Conservation (phyloP, 1,140 invertebrate species). For the Dendroctonus valens region DNA sequence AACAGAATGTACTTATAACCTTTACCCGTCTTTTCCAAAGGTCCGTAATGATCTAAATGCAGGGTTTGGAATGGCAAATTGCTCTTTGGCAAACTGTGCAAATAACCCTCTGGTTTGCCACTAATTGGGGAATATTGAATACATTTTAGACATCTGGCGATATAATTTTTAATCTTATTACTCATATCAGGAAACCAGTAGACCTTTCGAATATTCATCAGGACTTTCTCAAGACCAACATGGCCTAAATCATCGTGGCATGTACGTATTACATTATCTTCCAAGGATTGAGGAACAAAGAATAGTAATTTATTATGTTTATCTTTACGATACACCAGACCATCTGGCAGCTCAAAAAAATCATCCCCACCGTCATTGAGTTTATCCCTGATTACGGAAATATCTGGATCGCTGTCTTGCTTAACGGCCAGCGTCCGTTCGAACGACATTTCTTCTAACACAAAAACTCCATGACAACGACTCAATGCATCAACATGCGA, state of each 20-base stretch:
- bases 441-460: not conserved
- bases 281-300: slow-evolving; percentile 13
- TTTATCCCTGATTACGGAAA: not conserved
- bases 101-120: slow-evolving; percentile 21
- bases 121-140: slow-evolving; percentile 4
- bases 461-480: slow-evolving; percentile 4
- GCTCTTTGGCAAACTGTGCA: too few relatives aligned
- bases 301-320: slow-evolving; percentile 9
- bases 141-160: slow-evolving; percentile 15
- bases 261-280: slow-evolving; percentile 11
- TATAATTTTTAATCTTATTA: slow-evolving; percentile 20
- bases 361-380: slow-evolving; percentile 1
- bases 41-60: slow-evolving; percentile 37
- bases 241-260: slow-evolving; percentile 13
- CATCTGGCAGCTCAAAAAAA: slow-evolving; percentile 11
- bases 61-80: slow-evolving; percentile 27
- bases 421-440: not conserved
- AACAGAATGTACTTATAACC: slow-evolving; percentile 34
- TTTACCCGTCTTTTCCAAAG: slow-evolving; percentile 28
- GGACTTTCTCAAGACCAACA: slow-evolving; percentile 2
- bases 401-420: not conserved
- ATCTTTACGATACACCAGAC: slow-evolving; percentile 19
- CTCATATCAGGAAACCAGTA: slow-evolving; percentile 24
- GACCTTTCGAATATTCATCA: not conserved
- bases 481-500: slow-evolving; percentile 8